phyloP scores from a whole-genome alignment of 2,113 vertebrate species.

The Pandion haliaetus region DNA sequence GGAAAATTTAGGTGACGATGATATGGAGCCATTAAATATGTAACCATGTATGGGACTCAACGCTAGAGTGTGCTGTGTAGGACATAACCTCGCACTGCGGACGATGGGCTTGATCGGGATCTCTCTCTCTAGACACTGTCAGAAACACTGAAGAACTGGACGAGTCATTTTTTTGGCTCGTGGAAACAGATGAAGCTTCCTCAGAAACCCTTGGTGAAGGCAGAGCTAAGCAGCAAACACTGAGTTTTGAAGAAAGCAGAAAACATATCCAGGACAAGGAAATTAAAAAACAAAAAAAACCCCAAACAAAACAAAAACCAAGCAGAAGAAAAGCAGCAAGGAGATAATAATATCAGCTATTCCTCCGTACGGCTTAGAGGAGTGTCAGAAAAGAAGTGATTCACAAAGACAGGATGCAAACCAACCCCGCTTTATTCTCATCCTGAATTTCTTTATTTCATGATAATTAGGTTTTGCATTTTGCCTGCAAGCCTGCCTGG shows the following conservation, averaged over 20 bases:
- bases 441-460: not conserved
- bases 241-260: not conserved
- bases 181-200: not conserved
- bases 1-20: rapidly evolving
- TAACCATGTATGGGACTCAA: not conserved
- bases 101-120: rapidly evolving
- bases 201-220: not conserved
- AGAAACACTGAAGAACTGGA: not conserved
- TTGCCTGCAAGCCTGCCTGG: not conserved
- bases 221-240: not conserved
- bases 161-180: not conserved
- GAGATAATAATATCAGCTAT: not conserved
- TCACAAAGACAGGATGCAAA: not conserved
- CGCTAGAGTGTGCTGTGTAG: not conserved
- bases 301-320: not conserved
- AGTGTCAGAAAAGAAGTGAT: not conserved
- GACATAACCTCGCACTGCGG: rapidly evolving
- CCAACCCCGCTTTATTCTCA: not conserved
- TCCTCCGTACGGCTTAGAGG: not conserved
- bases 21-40: not conserved
- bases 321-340: not conserved
- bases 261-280: not conserved
- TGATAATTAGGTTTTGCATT: not conserved
- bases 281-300: too few relatives aligned
- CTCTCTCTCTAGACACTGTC: not conserved